Percentiles rank a stretch among this genome's conserved stretches.
Conservation (phyloP, 2,113 vertebrate species). For the Rhabdomys dilectus region DNA sequence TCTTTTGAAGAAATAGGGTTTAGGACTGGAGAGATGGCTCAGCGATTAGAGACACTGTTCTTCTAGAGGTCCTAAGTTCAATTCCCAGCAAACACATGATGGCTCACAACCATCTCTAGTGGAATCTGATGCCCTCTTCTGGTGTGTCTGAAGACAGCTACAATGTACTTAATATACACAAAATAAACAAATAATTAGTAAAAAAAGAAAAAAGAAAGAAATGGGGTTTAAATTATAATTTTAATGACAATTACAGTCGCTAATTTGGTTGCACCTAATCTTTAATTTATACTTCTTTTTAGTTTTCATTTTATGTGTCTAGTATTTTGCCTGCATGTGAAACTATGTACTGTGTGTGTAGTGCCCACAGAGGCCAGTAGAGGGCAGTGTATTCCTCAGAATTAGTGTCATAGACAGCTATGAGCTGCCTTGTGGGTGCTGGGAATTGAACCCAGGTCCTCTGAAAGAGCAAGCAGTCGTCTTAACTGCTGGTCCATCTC, state of each 20-base stretch:
- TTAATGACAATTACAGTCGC: neutral
- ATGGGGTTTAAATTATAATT: neutral
- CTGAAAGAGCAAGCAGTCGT: neutral
- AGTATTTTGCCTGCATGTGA: neutral
- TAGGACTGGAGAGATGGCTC: too few species aligned
- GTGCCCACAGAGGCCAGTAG: neutral
- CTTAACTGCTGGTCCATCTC: neutral
- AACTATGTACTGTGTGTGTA: neutral
- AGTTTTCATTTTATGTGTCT: neutral
- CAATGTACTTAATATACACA: too few species aligned
- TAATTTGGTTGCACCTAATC: neutral
- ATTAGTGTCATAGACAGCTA: neutral
- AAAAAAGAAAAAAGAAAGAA: neutral
- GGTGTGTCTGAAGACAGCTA: too few species aligned
- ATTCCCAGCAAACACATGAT: too few species aligned
- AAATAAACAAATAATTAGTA: too few species aligned
- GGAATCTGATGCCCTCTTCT: too few species aligned
- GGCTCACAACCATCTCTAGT: too few species aligned
- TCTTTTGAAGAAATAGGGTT: neutral
- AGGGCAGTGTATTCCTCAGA: neutral
- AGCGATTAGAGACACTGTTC: too few species aligned
- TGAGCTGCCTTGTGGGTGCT: neutral
- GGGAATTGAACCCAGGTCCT: neutral
- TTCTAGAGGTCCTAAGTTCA: too few species aligned
- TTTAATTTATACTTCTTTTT: neutral